These are phyloP conservation scores for Parelbella ahira DNA, from an alignment of 2,888 invertebrate genomes.

Conservation along the genomic window DNA sequence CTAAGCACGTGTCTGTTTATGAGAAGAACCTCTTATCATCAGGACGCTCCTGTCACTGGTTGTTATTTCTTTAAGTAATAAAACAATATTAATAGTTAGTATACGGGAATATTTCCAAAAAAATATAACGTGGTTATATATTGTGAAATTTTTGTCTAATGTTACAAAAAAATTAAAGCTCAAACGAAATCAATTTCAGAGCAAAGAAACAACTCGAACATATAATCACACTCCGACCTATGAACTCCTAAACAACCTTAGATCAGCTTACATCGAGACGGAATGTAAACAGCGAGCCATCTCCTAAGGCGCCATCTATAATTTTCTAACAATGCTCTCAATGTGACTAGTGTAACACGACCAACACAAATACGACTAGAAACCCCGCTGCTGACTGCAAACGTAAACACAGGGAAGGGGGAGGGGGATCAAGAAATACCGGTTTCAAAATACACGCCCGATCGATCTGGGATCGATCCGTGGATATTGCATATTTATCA, in stretches of 20 bases:
- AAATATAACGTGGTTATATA: no score
- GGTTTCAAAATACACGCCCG: conserved; percentile 61
- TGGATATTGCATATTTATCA: conserved; percentile 80
- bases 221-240: conserved; percentile 71
- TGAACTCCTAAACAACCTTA: conserved; percentile 68
- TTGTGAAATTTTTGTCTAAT: no score
- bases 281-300: conserved; percentile 77
- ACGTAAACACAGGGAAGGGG: conserved; percentile 22
- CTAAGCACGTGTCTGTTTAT: no score
- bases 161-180: conserved; percentile 7
- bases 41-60: no score
- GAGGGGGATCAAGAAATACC: conserved; percentile 34
- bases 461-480: conserved; percentile 70
- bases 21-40: no score
- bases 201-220: conserved; percentile 56
- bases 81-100: no score
- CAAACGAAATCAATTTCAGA: conserved; percentile 58
- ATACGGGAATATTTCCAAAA: no score
- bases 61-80: no score
- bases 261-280: conserved; percentile 59
- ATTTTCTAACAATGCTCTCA: conserved; percentile 73
- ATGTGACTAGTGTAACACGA: conserved; percentile 51
- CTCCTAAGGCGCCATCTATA: conserved; percentile 78
- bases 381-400: background rate
- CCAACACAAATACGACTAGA: conserved; percentile 28